These are phyloP conservation scores for Drosophila sulfurigaster DNA, from an alignment of 1,140 invertebrate genomes.

Conservation along the genomic window DNA sequence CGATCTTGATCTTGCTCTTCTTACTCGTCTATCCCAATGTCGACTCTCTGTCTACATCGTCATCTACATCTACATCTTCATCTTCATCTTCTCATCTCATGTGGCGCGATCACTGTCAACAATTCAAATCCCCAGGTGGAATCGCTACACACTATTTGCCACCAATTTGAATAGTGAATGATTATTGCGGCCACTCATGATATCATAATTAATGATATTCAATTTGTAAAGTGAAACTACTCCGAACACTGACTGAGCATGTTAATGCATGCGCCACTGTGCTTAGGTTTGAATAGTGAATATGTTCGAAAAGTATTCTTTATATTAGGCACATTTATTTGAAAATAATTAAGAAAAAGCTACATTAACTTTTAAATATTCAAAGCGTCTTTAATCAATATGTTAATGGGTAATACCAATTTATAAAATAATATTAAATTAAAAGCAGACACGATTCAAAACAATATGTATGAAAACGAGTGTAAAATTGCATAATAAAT, in stretches of 20 bases:
- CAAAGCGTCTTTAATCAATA: too few relatives aligned
- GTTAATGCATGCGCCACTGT: conserved; percentile 1
- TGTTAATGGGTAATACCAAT: too few relatives aligned
- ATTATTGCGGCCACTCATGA: conserved; percentile 9
- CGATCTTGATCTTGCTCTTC: conserved; percentile 60
- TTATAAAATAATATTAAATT: too few relatives aligned
- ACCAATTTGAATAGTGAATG: conserved; percentile 13
- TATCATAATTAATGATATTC: conserved; percentile 17
- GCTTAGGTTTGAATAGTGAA: not conserved
- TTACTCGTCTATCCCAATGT: conserved; percentile 50
- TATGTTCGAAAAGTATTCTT: not conserved
- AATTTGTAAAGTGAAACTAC: not conserved
- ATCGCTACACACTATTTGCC: conserved; percentile 27
- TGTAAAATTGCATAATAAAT: too few relatives aligned
- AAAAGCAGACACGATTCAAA: too few relatives aligned
- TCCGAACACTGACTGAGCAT: not conserved
- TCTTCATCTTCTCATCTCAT: conserved; percentile 28
- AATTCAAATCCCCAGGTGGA: conserved; percentile 52
- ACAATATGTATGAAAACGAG: too few relatives aligned
- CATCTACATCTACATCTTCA: conserved; percentile 35
- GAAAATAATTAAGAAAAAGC: too few relatives aligned
- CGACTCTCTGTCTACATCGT: conserved; percentile 60
- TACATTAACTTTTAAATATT: too few relatives aligned
- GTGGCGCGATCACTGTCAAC: conserved; percentile 54
- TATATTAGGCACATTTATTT: too few relatives aligned